These are phyloP conservation scores for Pelecanoides urinatrix DNA, from an alignment of 2,113 vertebrate species.

Conservation along the genomic window DNA sequence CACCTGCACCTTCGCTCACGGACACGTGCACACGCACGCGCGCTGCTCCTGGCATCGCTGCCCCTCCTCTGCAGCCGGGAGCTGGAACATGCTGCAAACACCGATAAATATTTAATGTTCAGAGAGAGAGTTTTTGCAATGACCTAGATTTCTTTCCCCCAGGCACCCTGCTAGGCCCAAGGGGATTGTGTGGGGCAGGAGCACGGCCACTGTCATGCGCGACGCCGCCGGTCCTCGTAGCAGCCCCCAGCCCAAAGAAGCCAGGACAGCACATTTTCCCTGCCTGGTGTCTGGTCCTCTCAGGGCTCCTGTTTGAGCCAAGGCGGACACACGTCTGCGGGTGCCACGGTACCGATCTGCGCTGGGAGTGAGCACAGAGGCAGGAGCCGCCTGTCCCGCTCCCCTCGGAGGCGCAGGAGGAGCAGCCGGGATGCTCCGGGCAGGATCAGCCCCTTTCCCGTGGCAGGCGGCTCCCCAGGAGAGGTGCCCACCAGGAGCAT, in stretches of 20 bases:
- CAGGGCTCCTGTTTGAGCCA: background rate
- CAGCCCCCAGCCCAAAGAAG: background rate
- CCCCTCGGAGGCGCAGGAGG: rapidly evolving
- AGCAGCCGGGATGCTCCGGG: background rate
- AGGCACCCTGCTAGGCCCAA: background rate
- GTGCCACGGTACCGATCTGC: rapidly evolving
- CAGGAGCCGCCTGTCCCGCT: rapidly evolving
- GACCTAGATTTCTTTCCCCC: background rate
- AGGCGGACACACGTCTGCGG: rapidly evolving
- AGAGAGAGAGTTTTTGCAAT: background rate
- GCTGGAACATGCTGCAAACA: background rate
- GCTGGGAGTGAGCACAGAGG: background rate
- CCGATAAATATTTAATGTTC: background rate
- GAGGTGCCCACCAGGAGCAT: background rate
- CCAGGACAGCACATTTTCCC: background rate
- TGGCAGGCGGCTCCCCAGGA: background rate
- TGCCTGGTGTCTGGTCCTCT: background rate
- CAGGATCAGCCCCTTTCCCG: background rate
- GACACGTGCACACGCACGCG: rapidly evolving
- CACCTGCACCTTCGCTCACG: rapidly evolving
- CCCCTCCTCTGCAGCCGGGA: background rate
- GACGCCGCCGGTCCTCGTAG: rapidly evolving
- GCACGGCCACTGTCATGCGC: rapidly evolving
- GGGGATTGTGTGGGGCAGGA: background rate
- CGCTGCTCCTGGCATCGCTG: background rate